Base-by-base conservation (phyloP, 1,140 invertebrate genomes). In the Ladona fulva region DNA sequence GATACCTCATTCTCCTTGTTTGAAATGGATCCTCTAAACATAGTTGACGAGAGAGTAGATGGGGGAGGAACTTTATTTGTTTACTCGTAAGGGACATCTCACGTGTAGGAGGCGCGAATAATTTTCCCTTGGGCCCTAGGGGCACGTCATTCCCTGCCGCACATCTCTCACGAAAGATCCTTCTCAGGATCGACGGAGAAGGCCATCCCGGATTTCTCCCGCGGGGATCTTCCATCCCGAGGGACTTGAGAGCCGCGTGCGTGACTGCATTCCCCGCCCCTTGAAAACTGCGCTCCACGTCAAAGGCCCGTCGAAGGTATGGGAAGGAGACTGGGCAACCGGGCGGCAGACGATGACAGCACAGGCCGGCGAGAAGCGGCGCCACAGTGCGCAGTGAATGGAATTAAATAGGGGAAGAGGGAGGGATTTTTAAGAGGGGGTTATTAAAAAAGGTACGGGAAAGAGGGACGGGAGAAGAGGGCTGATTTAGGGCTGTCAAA, bases 401-500 rank as follows among this genome's bases (percentile, higher is more conserved):
- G 52, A 16, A 66, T 66, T 66, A 66, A 66, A 66, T 19, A 66
- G 52, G 52, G 52, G 52, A 12, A 66, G 52, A 66, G 14, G n/a
- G 52, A 22, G 52, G 52, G 52, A 22, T 66, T 66, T 5, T 66
- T 66, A 66, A 66, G 52, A 66, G 52, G 52, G 52, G n/a, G 52
- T 19, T 19, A 66, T 19, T 22, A 66, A 66, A 66, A 66, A 66
- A 66, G 14, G 14, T 66, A 66, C 14, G 52, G 52, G 14, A 66
- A 66, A 66, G 52, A 66, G 52, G 16, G 52, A 22, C 14, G 1
- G 14, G 14, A 66, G 52, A 66, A 12, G 16, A 22, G 52, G 52
- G 52, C 52, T 66, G 52, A 66, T 66, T 66, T 66, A 66, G 52
- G 52, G 52, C 52, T 66, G 52, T 66, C 52, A 66, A 66, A 22